Base-by-base conservation (phyloP, 2,113 vertebrate genomes). In the Herpailurus yagouaroundi region DNA sequence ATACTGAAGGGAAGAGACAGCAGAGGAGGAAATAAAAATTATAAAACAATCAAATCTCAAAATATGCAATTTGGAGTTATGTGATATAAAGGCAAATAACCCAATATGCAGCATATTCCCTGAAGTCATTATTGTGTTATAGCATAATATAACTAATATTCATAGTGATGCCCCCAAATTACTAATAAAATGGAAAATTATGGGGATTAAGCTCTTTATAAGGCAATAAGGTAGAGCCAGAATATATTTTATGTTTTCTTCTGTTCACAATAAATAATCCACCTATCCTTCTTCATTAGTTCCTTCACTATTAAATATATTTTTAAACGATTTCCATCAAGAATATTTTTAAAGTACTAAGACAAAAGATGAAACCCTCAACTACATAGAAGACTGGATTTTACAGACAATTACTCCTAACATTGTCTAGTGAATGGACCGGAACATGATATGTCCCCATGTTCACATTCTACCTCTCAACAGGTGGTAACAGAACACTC, bases 41-140 rank as follows among this genome's bases (percentile, higher is more conserved):
- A 66, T 41, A 83, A 88, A 77, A 38, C 50, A 66, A 36, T 66
- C 92, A 74, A 84, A 92, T 80, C 83, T 85, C 19, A 89, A 83
- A 88, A 66, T 84, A 45, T 0, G 57, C 64, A 83, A 52, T 36
- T 64, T 73, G 33, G 27, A 89, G 57, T 80, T 79, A 55, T 33
- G 45, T 71, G 18, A 84, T 55, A 85, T n/a, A 79, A 96, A 83
- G 31, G 25, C 36, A 97, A 89, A 92, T 33, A 92, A 83, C 8
- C 3, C 9, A 66, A 74, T 73, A 83, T 0, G 19, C 19, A 79
- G 15, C 69, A 66, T 92, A 57, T 50, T 92, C 55, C 77, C 83
- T 66, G 41, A 94, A 87, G 19, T 84, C 52, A 89, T 63, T 50
- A 74, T 7, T 64, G 25, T 68, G 33, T 63, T 83, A 31, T 13